Evolutionary conservation across 1,140 invertebrate species (phyloP).

Genomic region (Bombus cullumanus): DNA sequence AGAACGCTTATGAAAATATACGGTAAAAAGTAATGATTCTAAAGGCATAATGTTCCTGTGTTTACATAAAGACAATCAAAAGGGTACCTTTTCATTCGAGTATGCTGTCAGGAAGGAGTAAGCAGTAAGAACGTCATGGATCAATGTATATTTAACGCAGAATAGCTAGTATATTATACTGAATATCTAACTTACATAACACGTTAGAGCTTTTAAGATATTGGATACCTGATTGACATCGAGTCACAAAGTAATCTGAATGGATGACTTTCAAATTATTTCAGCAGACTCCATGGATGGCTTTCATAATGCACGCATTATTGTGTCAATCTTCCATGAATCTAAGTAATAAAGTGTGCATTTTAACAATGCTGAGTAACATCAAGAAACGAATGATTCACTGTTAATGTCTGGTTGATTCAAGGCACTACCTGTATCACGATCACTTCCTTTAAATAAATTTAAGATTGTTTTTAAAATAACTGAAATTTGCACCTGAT

Average conservation of each 20-base stretch:
- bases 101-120: neutral
- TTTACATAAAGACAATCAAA: slow-evolving; percentile 18
- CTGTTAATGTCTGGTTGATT: neutral
- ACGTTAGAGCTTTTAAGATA: slow-evolving; percentile 11
- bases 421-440: neutral
- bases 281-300: neutral
- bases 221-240: slow-evolving; percentile 13
- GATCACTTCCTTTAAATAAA: neutral
- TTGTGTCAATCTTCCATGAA: neutral
- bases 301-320: slow-evolving; percentile 5
- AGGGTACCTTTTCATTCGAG: neutral
- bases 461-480: neutral
- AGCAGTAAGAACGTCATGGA: neutral
- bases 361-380: neutral
- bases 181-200: neutral
- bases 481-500: neutral
- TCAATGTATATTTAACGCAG: neutral
- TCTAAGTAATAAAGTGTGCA: neutral
- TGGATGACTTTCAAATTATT: slow-evolving; percentile 18
- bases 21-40: neutral
- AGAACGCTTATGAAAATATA: neutral
- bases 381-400: neutral
- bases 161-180: neutral
- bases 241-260: slow-evolving; percentile 13
- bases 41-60: neutral